phyloP scores from a whole-genome alignment of 2,797 vertebrate species.

The Phrynocephalus vlangalii region DNA sequence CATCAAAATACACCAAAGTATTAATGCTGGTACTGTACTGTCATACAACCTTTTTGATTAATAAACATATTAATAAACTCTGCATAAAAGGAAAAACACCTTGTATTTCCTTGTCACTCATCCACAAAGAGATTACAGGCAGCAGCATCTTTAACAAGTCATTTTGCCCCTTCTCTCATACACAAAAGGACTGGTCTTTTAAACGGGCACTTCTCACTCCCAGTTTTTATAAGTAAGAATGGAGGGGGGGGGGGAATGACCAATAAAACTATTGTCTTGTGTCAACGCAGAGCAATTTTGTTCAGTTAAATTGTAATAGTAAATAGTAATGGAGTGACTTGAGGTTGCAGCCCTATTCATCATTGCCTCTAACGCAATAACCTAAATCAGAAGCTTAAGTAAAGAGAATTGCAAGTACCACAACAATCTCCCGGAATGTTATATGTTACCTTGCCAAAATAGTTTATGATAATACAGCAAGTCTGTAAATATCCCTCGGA shows the following conservation, averaged over 20 bases:
- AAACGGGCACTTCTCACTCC: background rate
- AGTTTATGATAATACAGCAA: too few relatives aligned
- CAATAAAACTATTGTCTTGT: background rate
- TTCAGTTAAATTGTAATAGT: background rate
- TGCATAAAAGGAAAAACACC: too few relatives aligned
- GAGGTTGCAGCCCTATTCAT: background rate
- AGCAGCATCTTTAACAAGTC: too few relatives aligned
- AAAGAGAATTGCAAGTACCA: background rate
- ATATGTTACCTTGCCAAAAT: background rate
- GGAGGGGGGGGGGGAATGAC: too few relatives aligned
- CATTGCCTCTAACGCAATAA: background rate
- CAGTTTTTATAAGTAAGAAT: background rate
- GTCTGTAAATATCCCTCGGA: background rate
- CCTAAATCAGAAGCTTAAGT: background rate
- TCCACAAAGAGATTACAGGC: too few relatives aligned
- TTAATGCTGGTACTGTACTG: background rate
- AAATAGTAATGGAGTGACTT: background rate
- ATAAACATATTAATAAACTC: too few relatives aligned
- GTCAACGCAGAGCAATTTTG: background rate
- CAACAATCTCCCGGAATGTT: background rate
- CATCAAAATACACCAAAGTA: background rate
- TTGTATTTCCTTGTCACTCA: too few relatives aligned
- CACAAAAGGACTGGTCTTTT: too few relatives aligned
- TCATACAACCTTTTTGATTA: background rate
- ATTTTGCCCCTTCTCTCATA: too few relatives aligned